phyloP scores from a whole-genome alignment of 2,888 invertebrate species.

The Cerceris rybyensis region DNA sequence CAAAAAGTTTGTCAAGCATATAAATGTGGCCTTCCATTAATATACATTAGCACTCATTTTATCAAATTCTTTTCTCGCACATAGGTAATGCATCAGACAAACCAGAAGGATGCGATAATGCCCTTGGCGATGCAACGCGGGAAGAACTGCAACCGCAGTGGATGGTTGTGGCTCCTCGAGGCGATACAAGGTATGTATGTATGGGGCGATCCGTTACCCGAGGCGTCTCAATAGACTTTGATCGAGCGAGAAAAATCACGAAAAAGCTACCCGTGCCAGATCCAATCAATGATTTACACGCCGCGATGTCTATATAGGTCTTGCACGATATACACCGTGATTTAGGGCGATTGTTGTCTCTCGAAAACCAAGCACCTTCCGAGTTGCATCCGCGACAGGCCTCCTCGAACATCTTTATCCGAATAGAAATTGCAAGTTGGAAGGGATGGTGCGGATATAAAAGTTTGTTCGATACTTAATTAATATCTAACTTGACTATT shows the following conservation, averaged over 20 bases:
- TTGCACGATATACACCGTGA: conserved; percentile 33
- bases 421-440: not conserved
- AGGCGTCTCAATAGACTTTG: conserved; percentile 71
- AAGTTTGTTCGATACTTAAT: too few relatives aligned
- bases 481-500: too few relatives aligned
- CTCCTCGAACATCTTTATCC: conserved; percentile 23
- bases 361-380: conserved; percentile 16
- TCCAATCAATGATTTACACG: conserved; percentile 69
- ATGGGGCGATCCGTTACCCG: conserved; percentile 72
- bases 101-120: conserved; percentile 41
- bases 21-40: conserved; percentile 11
- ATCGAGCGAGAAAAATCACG: conserved; percentile 31
- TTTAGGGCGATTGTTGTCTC: conserved; percentile 43
- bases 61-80: conserved; percentile 47
- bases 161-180: conserved; percentile 30
- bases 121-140: conserved; percentile 16
- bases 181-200: conserved; percentile 64
- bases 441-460: too few relatives aligned
- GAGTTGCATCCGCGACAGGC: conserved; percentile 13
- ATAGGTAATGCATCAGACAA: conserved; percentile 47
- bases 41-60: conserved; percentile 28
- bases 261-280: conserved; percentile 59
- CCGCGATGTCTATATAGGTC: conserved; percentile 13
- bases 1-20: not conserved
- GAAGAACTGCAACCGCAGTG: conserved; percentile 5